phyloP scores from a whole-genome alignment of 1,140 invertebrate genomes.

The Tetragnatha versicolor region DNA sequence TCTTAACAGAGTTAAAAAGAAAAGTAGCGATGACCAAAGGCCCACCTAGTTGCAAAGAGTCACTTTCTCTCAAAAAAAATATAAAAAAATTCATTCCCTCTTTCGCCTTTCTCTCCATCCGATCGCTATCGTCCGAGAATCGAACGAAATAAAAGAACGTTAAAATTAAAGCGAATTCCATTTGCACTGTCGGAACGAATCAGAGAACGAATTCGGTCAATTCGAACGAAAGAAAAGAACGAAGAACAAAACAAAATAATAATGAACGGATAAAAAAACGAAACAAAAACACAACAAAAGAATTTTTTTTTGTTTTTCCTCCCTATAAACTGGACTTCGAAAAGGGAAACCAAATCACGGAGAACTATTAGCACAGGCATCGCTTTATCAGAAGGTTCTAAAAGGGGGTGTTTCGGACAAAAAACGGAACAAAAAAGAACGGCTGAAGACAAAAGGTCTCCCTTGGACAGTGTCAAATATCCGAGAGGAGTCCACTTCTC shows the following conservation, averaged over 20 bases:
- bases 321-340: slow-evolving; percentile 17
- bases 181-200: slow-evolving; percentile 32
- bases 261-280: background rate
- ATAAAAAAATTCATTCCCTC: background rate
- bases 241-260: slow-evolving; percentile 14
- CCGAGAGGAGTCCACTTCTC: background rate
- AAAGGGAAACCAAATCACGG: slow-evolving; percentile 46
- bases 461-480: slow-evolving; percentile 51
- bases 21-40: too few relatives aligned
- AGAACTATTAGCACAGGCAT: slow-evolving; percentile 41
- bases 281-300: background rate
- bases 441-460: slow-evolving; percentile 18
- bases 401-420: background rate
- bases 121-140: background rate
- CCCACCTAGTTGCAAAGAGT: too few relatives aligned
- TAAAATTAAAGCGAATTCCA: slow-evolving; percentile 49
- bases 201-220: slow-evolving; percentile 44
- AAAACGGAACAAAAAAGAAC: slow-evolving; percentile 43
- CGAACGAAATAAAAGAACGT: background rate
- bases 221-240: slow-evolving; percentile 17
- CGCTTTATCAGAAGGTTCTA: slow-evolving; percentile 45
- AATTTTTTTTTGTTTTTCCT: background rate
- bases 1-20: too few relatives aligned
- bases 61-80: background rate
- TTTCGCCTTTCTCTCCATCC: background rate